These are phyloP conservation scores for Troides aeacus DNA, from an alignment of 2,888 invertebrate genomes.

Conservation along the genomic window DNA sequence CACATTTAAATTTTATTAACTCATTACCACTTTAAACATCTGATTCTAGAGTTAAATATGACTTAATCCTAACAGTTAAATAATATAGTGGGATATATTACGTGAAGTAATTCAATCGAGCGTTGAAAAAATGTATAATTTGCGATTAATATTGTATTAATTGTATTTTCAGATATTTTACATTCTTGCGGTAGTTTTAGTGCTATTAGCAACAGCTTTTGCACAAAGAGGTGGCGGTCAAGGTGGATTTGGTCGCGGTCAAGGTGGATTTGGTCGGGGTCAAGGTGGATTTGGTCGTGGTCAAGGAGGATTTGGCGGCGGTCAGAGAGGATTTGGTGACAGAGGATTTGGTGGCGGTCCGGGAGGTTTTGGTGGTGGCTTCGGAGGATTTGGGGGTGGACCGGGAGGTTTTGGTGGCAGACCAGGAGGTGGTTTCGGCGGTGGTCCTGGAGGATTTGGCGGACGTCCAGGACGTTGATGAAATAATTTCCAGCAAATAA, in stretches of 20 bases:
- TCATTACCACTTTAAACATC: too few species aligned
- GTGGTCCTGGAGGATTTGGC: slow-evolving; percentile 18
- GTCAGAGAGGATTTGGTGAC: slow-evolving; percentile 5
- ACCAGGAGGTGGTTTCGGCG: slow-evolving; percentile 36
- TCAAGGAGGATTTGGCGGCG: slow-evolving; percentile 26
- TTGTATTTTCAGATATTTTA: slow-evolving; percentile 15
- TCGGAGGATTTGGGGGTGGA: slow-evolving; percentile 36
- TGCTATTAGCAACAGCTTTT: slow-evolving; percentile 24
- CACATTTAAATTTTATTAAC: too few species aligned
- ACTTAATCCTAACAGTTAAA: too few species aligned
- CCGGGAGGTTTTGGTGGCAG: slow-evolving; percentile 21
- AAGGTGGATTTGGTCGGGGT: slow-evolving; percentile 27
- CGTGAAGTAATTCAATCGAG: too few species aligned
- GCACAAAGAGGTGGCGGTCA: slow-evolving; percentile 31
- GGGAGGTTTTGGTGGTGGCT: slow-evolving; percentile 38
- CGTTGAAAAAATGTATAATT: too few species aligned
- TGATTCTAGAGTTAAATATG: too few species aligned
- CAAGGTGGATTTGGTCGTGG: slow-evolving; percentile 28
- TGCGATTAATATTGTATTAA: too few species aligned
- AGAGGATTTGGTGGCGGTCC: slow-evolving; percentile 26
- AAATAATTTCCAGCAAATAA: background rate
- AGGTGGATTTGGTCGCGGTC: slow-evolving; percentile 28
- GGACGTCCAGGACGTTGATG: slow-evolving; percentile 5
- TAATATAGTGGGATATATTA: too few species aligned
- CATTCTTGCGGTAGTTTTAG: slow-evolving; percentile 17